Conservation (phyloP, 1,140 invertebrate species). For the Drosophila burlai region DNA sequence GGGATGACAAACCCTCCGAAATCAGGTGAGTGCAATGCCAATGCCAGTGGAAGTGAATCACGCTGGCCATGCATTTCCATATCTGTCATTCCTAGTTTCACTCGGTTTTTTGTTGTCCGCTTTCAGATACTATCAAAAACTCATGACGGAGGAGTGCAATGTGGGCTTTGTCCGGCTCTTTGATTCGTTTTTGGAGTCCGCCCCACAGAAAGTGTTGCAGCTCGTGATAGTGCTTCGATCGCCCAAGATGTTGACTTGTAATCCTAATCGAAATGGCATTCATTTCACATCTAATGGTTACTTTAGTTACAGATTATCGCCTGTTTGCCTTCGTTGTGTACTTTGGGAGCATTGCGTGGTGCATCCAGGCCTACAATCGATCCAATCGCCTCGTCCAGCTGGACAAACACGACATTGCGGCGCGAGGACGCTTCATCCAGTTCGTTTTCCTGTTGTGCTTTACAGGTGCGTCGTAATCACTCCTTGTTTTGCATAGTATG, state of each 20-base stretch:
- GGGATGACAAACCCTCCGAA: constrained; percentile 33
- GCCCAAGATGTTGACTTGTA: constrained; percentile 47
- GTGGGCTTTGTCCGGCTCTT: constrained; percentile 70
- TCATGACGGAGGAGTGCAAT: constrained; percentile 62
- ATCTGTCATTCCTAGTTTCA: background rate
- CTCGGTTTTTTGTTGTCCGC: background rate
- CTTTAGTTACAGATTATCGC: constrained; percentile 49
- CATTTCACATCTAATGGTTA: background rate
- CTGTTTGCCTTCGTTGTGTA: constrained; percentile 49
- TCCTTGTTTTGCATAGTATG: background rate
- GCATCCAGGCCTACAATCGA: constrained; percentile 63
- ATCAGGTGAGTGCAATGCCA: constrained; percentile 38
- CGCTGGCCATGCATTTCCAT: constrained; percentile 9
- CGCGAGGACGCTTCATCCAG: constrained; percentile 54
- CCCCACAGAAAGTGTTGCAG: constrained; percentile 67
- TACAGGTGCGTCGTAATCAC: constrained; percentile 32
- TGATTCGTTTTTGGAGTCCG: constrained; percentile 63
- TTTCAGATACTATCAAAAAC: constrained; percentile 50
- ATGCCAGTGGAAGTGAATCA: background rate
- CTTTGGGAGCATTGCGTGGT: constrained; percentile 62
- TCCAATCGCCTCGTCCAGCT: constrained; percentile 60
- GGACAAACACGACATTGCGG: constrained; percentile 65
- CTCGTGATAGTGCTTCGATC: constrained; percentile 52
- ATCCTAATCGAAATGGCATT: background rate
- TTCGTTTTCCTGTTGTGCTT: constrained; percentile 59